Base-by-base conservation (phyloP, 2,797 vertebrate species). In the Loris lydekkerianus region DNA sequence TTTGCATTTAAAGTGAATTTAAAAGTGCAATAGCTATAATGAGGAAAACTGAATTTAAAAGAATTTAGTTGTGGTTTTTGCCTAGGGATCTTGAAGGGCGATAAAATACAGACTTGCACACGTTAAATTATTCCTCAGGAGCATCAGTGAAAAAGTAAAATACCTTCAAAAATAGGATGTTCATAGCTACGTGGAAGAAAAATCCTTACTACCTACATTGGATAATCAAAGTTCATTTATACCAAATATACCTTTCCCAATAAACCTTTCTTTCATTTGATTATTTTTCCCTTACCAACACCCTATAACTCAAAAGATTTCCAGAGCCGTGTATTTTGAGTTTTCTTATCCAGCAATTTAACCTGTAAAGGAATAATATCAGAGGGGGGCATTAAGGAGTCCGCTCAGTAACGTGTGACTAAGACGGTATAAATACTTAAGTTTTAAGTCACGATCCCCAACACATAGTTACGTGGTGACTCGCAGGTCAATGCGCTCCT, bases 401-500 rank as follows among this genome's bases (percentile, higher is more conserved):
- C 53, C 40, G 21, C 20, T 58, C 63, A 69, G 20, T n/a, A 73
- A 27, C 5, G 10, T 77, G 86, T 97, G 95, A 93, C 89, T 95
- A 90, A 95, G 83, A 61, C 3, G 23, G 7, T 61, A 70, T 83
- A 85, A 96, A 96, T 80, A 82, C 43, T 43, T 53, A 13, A 27
- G 67, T 53, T 94, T n/a, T 67, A 80, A 88, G 65, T 81, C 72
- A 69, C n/a, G 70, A 58, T 92, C 40, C 70, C 85, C 67, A 86
- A 37, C 60, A 91, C 94, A 94, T 92, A 83, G 84, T 65, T 95
- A 78, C 76, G 94, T 25, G 49, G 70, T 92, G 90, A 96, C 87
- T 82, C 1, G 1, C 37, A 17, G 61, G 40, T 23, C 91, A 65
- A 15, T 31, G 40, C 82, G n/a, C 67, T 49, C 20, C 21, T 40